phyloP scores from a whole-genome alignment of 2,888 invertebrate genomes.

The Leptura quadrifasciata region DNA sequence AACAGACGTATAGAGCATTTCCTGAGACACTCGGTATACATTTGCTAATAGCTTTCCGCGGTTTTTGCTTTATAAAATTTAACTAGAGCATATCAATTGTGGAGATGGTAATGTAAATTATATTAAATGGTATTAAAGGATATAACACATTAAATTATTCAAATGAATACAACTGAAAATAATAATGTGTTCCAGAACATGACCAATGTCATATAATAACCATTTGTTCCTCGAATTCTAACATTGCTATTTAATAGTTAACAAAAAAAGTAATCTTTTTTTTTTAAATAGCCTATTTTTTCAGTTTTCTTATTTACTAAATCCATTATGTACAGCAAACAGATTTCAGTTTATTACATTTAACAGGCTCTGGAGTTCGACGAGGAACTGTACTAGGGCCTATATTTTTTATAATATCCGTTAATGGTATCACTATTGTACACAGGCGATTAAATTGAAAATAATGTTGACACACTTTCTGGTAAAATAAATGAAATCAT shows the following conservation, averaged over 20 bases:
- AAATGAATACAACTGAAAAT: background rate
- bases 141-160: constrained; percentile 17
- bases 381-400: too few relatives aligned
- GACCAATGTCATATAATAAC: background rate
- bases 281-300: too few relatives aligned
- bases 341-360: too few relatives aligned
- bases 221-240: background rate
- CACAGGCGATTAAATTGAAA: too few relatives aligned
- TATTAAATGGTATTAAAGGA: constrained; percentile 1
- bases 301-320: too few relatives aligned
- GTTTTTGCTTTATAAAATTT: background rate
- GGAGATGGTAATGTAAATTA: background rate
- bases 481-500: too few relatives aligned
- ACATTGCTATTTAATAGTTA: background rate
- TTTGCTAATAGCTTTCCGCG: background rate
- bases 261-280: background rate
- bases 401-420: too few relatives aligned
- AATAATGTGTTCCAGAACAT: background rate
- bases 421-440: too few relatives aligned
- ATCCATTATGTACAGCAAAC: too few relatives aligned
- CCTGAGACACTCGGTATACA: background rate
- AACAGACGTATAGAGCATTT: background rate
- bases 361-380: too few relatives aligned
- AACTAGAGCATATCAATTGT: constrained; percentile 5
- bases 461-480: too few relatives aligned